Conservation (phyloP, 2,113 vertebrate species). For the Sorex araneus region DNA sequence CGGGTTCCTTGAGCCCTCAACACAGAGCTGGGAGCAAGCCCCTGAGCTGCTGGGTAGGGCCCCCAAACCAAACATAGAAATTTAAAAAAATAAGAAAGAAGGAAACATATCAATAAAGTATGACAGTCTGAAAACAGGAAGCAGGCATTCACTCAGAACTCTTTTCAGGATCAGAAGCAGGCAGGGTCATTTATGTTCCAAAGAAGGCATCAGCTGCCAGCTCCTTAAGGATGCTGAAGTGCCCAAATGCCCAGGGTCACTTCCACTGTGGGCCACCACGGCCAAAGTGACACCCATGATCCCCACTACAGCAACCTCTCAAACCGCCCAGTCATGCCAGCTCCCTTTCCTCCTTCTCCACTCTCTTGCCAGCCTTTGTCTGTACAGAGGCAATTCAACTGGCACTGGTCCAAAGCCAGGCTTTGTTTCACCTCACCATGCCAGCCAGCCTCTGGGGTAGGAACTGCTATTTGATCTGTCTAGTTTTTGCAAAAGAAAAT, state of each 20-base stretch:
- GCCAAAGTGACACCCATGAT: neutral
- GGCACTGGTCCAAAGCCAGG: neutral
- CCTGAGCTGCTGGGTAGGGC: too few species aligned
- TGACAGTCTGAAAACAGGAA: conserved; percentile 41
- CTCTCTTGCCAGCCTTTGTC: neutral
- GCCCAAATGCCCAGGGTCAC: too few species aligned
- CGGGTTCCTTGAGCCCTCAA: too few species aligned
- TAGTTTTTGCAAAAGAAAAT: neutral
- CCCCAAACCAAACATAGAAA: too few species aligned
- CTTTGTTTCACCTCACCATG: conserved; percentile 30
- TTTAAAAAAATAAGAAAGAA: too few species aligned
- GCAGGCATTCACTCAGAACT: neutral
- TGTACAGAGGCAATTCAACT: neutral
- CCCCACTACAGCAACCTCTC: neutral
- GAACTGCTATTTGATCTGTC: neutral
- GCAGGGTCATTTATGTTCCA: too few species aligned
- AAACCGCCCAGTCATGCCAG: neutral
- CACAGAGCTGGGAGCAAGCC: too few species aligned
- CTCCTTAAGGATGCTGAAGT: too few species aligned
- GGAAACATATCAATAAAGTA: neutral
- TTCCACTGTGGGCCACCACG: neutral
- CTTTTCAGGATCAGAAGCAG: neutral
- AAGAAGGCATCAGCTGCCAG: neutral
- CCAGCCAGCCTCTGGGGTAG: neutral
- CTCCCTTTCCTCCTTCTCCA: neutral